These are phyloP conservation scores for Hemitrygon akajei DNA, from an alignment of 2,797 vertebrate species.

Conservation along the genomic window DNA sequence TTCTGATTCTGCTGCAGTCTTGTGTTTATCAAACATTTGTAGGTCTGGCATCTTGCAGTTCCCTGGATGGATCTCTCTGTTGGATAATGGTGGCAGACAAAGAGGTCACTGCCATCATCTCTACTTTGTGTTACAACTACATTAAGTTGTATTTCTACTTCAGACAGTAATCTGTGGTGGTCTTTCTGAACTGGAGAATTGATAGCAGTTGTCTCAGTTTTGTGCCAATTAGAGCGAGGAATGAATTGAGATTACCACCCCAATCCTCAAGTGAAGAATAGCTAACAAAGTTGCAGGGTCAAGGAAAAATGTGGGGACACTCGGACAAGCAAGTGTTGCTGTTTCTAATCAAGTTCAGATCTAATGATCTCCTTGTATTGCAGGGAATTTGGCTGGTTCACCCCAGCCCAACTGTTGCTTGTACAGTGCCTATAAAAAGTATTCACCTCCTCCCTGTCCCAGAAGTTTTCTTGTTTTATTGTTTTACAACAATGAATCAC, in stretches of 20 bases:
- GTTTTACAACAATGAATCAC: no score
- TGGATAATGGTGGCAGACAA: background rate
- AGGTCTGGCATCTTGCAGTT: background rate
- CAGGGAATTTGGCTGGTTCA: no score
- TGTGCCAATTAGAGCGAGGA: background rate
- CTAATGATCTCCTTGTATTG: no score
- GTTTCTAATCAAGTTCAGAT: no score
- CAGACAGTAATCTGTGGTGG: background rate
- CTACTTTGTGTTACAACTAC: background rate
- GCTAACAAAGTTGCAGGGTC: no score
- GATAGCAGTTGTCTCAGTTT: background rate
- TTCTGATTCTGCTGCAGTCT: background rate
- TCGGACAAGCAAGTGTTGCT: no score
- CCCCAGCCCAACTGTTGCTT: no score
- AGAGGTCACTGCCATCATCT: background rate
- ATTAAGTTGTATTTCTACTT: background rate
- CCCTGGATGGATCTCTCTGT: background rate
- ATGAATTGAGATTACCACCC: conserved; percentile 1
- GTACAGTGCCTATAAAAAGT: no score
- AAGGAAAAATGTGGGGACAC: no score
- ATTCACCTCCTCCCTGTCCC: no score
- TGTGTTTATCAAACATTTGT: background rate
- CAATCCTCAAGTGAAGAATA: background rate
- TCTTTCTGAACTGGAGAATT: background rate
- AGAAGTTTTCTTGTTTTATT: no score